Conservation (phyloP, 2,888 invertebrate species). For the Timema cristinae region DNA sequence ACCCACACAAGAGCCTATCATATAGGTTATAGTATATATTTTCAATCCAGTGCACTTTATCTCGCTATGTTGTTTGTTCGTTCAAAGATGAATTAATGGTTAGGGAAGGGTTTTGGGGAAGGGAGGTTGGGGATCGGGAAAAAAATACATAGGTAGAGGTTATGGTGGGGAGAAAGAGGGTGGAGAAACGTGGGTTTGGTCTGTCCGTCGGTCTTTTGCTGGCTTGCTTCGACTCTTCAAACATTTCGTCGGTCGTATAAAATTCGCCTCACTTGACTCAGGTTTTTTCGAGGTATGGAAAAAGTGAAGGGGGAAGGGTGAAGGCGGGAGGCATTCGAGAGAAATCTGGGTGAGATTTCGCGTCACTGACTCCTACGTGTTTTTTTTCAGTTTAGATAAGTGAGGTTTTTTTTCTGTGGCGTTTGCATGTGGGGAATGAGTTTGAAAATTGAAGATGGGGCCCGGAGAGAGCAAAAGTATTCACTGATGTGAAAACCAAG, state of each 20-base stretch:
- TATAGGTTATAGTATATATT: not conserved
- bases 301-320: no score
- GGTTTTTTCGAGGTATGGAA: not conserved
- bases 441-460: conserved; percentile 11
- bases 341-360: conserved; percentile 12
- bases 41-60: conserved; percentile 15
- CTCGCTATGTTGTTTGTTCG: conserved; percentile 11
- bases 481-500: conserved; percentile 14
- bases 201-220: conserved; percentile 15
- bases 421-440: conserved; percentile 8
- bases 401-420: conserved; percentile 14
- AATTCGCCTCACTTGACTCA: conserved; percentile 16
- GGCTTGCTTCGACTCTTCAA: conserved; percentile 17
- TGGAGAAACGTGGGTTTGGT: not conserved
- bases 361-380: conserved; percentile 12
- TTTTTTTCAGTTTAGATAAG: conserved; percentile 7
- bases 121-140: conserved; percentile 1
- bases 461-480: conserved; percentile 8
- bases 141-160: not conserved
- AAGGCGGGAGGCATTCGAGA: not conserved
- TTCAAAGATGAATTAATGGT: conserved; percentile 5
- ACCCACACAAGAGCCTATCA: no score
- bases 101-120: not conserved
- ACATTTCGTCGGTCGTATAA: conserved; percentile 15
- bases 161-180: no score